These are phyloP conservation scores for Agonopterix subpropinquella DNA, from an alignment of 2,888 invertebrate species.

Conservation along the genomic window DNA sequence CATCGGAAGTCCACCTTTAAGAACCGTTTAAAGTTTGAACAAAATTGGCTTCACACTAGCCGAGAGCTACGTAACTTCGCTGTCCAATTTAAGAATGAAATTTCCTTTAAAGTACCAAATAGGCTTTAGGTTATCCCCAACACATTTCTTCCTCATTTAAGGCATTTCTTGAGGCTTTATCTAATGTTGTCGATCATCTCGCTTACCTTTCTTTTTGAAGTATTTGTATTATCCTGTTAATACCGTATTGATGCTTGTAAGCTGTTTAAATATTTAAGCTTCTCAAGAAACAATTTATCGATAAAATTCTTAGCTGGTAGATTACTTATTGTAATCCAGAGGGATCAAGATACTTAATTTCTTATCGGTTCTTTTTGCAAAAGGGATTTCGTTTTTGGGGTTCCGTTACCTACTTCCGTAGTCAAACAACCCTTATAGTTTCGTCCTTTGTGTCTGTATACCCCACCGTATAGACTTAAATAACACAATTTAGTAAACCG, in stretches of 20 bases:
- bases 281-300: not conserved
- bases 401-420: too few relatives aligned
- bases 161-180: slow-evolving; percentile 27
- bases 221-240: slow-evolving; percentile 7
- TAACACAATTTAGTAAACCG: too few relatives aligned
- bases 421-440: too few relatives aligned
- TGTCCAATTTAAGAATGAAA: slow-evolving; percentile 45
- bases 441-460: too few relatives aligned
- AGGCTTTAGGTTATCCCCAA: slow-evolving; percentile 32
- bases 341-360: too few relatives aligned
- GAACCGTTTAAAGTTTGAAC: slow-evolving; percentile 27
- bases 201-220: slow-evolving; percentile 16
- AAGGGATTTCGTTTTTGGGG: too few relatives aligned
- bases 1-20: too few relatives aligned
- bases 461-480: too few relatives aligned
- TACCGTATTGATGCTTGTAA: slow-evolving; percentile 1
- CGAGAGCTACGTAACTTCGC: slow-evolving; percentile 34
- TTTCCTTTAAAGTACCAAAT: slow-evolving; percentile 32
- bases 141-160: slow-evolving; percentile 29
- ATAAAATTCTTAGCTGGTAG: too few relatives aligned
- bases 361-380: too few relatives aligned
- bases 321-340: too few relatives aligned
- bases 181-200: slow-evolving; percentile 22
- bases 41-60: slow-evolving; percentile 35
- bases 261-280: not conserved